Evolutionary conservation across 2,888 invertebrate species (phyloP).

Genomic region (Lobophora halterata): DNA sequence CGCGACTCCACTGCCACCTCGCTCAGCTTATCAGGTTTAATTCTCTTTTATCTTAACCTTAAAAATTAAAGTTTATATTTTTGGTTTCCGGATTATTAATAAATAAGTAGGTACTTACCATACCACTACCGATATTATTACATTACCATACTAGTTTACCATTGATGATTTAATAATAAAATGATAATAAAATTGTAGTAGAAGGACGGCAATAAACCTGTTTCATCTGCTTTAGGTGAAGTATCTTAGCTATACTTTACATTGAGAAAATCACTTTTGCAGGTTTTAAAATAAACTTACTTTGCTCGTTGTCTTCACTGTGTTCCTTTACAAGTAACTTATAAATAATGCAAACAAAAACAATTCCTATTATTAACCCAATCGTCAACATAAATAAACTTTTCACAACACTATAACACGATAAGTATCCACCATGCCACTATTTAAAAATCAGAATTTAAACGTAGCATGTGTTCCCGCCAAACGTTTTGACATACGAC

Average conservation of each 20-base stretch:
- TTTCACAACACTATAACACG: slow-evolving; percentile 69
- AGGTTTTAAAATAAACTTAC: slow-evolving; percentile 41
- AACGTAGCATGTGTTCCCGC: slow-evolving; percentile 57
- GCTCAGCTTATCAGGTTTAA: no score
- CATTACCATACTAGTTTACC: no score
- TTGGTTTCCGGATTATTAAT: no score
- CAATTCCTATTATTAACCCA: slow-evolving; percentile 47
- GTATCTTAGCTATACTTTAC: no score
- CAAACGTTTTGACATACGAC: slow-evolving; percentile 49
- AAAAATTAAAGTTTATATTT: no score
- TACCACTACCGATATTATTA: no score
- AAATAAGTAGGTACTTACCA: no score
- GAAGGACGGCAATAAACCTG: no score
- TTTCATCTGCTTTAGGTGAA: not conserved
- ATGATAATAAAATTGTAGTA: no score
- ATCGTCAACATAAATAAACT: slow-evolving; percentile 61
- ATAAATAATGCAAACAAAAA: slow-evolving; percentile 51
- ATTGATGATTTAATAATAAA: no score
- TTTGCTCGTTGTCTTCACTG: slow-evolving; percentile 28
- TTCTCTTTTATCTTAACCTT: no score
- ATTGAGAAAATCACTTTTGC: not conserved
- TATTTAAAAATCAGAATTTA: slow-evolving; percentile 34
- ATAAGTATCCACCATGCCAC: slow-evolving; percentile 41
- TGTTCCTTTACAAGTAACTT: slow-evolving; percentile 38
- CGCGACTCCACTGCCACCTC: no score